These are phyloP conservation scores for Peucedramus taeniatus DNA, from an alignment of 2,113 vertebrate species.

Conservation along the genomic window DNA sequence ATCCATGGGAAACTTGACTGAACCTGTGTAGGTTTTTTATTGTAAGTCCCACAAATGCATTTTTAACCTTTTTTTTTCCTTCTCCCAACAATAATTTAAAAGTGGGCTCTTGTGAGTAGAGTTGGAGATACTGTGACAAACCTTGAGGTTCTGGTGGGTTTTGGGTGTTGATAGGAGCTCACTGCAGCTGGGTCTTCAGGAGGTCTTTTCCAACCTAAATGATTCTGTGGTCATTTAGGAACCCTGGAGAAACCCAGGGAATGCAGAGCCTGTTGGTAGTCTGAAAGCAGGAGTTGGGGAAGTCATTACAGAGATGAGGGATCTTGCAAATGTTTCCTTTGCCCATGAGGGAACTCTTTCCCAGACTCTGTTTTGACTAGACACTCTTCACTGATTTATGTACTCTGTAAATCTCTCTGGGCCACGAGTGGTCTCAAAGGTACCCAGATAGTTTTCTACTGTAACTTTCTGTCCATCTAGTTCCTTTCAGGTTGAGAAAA, in stretches of 20 bases:
- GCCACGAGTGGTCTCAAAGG: neutral
- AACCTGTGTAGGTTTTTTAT: neutral
- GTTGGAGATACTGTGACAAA: neutral
- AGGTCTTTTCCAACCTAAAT: neutral
- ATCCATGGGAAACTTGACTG: neutral
- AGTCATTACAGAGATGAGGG: neutral
- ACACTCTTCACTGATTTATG: neutral
- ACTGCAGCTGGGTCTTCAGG: neutral
- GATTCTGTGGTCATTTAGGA: neutral
- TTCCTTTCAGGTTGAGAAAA: neutral
- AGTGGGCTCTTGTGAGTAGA: neutral
- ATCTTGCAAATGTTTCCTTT: neutral
- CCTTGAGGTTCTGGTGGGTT: fast-evolving
- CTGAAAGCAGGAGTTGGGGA: neutral
- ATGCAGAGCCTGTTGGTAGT: neutral
- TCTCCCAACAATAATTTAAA: neutral
- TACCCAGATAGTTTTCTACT: neutral
- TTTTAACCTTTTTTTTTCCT: neutral
- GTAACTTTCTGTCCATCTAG: neutral
- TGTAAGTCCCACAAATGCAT: neutral
- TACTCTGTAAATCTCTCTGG: neutral
- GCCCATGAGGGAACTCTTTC: neutral
- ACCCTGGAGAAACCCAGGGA: neutral
- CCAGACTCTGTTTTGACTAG: neutral
- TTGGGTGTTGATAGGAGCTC: neutral